A percentile compares a stretch with the other conserved stretches of the same genome.
phyloP scores from a whole-genome alignment of 2,113 vertebrate species.

The Gambusia affinis region DNA sequence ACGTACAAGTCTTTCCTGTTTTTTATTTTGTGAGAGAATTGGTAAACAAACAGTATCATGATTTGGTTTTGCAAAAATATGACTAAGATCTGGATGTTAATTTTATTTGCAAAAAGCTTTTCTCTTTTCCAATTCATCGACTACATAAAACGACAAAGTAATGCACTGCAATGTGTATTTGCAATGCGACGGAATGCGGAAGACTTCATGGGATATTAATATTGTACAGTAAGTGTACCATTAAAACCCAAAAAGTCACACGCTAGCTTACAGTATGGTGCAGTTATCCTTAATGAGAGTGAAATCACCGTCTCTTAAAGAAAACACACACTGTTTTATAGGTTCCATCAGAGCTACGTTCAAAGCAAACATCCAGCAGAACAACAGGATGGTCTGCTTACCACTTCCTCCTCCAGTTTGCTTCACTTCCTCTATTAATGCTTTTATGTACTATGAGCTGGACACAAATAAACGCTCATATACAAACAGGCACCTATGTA shows the following conservation, averaged over 20 bases:
- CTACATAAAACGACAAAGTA: not conserved
- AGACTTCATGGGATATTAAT: not conserved
- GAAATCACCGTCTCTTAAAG: slow-evolving; percentile 76
- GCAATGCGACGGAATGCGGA: not conserved
- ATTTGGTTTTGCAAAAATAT: not conserved
- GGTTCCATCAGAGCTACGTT: slow-evolving; percentile 71
- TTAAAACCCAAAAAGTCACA: slow-evolving; percentile 27
- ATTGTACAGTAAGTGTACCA: slow-evolving; percentile 6
- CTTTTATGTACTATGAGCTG: slow-evolving; percentile 55
- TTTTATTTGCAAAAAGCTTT: not conserved
- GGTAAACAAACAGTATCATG: too few relatives aligned
- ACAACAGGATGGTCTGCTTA: slow-evolving; percentile 72
- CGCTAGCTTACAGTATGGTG: slow-evolving; percentile 44
- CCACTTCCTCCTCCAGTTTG: slow-evolving; percentile 64
- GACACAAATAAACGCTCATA: slow-evolving; percentile 37
- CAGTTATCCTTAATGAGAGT: slow-evolving; percentile 66
- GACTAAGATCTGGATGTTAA: not conserved
- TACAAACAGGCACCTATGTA: slow-evolving; percentile 14
- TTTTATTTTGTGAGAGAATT: too few relatives aligned
- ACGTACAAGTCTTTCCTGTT: too few relatives aligned
- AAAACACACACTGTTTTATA: slow-evolving; percentile 80
- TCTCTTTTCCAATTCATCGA: not conserved
- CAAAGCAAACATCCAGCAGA: slow-evolving; percentile 73
- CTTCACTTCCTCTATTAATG: slow-evolving; percentile 72
- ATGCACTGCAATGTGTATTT: not conserved